These are phyloP conservation scores for Cantharis rustica DNA, from an alignment of 2,888 invertebrate genomes.

Conservation along the genomic window DNA sequence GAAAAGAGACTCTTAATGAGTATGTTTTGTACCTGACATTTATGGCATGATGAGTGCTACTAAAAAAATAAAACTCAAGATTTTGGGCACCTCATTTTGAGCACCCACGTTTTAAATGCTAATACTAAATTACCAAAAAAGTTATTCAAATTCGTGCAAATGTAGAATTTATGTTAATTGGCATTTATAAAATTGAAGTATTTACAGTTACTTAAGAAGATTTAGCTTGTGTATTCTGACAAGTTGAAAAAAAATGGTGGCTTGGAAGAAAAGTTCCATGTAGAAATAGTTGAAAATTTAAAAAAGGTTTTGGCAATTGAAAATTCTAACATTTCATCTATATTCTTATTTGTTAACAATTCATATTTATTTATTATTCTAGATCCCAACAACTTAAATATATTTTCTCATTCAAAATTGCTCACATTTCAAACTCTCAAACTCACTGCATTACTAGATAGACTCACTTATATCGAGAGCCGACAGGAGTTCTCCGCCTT, in stretches of 20 bases:
- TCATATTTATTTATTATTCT: neutral
- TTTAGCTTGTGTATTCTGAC: neutral
- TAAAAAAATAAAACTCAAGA: neutral
- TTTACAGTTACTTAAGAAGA: neutral
- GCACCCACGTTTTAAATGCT: neutral
- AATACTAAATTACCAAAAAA: neutral
- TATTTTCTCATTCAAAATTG: neutral
- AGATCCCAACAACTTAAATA: neutral
- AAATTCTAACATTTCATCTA: neutral
- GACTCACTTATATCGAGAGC: slow-evolving; percentile 55
- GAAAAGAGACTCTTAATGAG: neutral
- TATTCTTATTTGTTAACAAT: neutral
- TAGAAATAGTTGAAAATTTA: neutral
- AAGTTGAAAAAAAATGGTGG: neutral
- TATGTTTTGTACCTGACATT: neutral
- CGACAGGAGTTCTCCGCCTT: slow-evolving; percentile 58
- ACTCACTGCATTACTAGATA: slow-evolving; percentile 7
- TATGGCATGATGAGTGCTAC: neutral
- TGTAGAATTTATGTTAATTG: neutral
- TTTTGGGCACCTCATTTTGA: neutral
- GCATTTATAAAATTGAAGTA: neutral
- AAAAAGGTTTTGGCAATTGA: neutral
- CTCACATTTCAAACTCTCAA: slow-evolving; percentile 30
- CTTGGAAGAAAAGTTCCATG: too few species aligned
- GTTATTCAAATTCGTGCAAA: neutral